phyloP scores from a whole-genome alignment of 2,888 invertebrate genomes.

The Lepidochrysops patricia region DNA sequence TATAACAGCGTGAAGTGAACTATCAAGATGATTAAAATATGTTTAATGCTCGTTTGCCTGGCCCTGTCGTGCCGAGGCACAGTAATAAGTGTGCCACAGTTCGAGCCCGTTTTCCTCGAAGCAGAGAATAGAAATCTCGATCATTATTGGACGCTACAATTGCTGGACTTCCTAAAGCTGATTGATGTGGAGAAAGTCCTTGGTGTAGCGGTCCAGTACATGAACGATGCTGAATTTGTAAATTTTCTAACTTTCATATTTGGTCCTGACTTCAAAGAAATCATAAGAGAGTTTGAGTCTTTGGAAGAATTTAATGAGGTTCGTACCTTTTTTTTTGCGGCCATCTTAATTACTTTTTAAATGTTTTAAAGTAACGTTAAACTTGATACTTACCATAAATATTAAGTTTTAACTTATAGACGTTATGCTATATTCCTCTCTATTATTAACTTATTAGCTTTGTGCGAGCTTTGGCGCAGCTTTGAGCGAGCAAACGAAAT shows the following conservation, averaged over 20 bases:
- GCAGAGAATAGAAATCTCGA: not conserved
- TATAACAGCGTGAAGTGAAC: not conserved
- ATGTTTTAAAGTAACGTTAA: no score
- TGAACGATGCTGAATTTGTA: slow-evolving; percentile 35
- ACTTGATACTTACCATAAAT: not conserved
- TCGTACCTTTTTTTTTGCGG: slow-evolving; percentile 13
- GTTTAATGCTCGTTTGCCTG: slow-evolving; percentile 14
- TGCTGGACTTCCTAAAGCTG: slow-evolving; percentile 32
- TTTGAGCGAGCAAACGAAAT: no score
- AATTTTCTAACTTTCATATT: slow-evolving; percentile 32
- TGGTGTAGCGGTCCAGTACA: slow-evolving; percentile 28
- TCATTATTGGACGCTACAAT: slow-evolving; percentile 27
- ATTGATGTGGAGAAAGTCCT: slow-evolving; percentile 33
- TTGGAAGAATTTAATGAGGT: slow-evolving; percentile 41
- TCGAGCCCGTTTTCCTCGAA: not conserved
- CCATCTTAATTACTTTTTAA: no score
- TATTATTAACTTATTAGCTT: not conserved
- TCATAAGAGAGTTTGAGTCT: slow-evolving; percentile 33
- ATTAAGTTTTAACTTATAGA: not conserved
- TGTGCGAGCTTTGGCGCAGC: no score
- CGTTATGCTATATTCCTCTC: not conserved
- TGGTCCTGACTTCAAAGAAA: slow-evolving; percentile 31
- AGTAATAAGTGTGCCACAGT: slow-evolving; percentile 11
- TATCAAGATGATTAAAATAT: slow-evolving; percentile 21
- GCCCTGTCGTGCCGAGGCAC: slow-evolving; percentile 17